Evolutionary conservation across 2,113 vertebrate genomes (phyloP).

Genomic region (Dasyornis broadbenti): DNA sequence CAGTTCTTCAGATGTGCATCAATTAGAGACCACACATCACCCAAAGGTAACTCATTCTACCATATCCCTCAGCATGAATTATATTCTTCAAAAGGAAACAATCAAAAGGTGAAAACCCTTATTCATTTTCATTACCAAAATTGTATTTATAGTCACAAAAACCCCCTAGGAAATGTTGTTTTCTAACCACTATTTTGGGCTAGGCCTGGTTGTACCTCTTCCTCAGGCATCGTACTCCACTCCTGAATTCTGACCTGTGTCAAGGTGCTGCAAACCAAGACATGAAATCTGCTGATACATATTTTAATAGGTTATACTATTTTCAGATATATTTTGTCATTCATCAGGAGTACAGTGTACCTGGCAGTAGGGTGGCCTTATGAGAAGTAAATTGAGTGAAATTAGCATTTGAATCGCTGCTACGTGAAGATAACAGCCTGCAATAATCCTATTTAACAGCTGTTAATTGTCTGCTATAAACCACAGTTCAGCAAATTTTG

Average conservation of each 20-base stretch:
- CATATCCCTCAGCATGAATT: not conserved
- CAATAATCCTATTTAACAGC: constrained; percentile 56
- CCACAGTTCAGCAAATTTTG: constrained; percentile 41
- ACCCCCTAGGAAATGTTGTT: fast-evolving
- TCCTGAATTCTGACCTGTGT: not conserved
- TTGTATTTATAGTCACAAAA: not conserved
- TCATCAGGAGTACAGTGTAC: not conserved
- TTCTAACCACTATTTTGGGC: not conserved
- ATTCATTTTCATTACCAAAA: not conserved
- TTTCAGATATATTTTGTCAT: not conserved
- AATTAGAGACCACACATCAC: not conserved
- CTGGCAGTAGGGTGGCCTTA: not conserved
- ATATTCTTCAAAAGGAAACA: not conserved
- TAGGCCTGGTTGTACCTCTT: not conserved
- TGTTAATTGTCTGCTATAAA: constrained; percentile 45
- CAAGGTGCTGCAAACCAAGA: not conserved
- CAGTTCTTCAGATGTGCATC: not conserved
- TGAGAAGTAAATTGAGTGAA: not conserved
- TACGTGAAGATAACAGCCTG: constrained; percentile 1
- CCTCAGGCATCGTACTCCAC: not conserved
- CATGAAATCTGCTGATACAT: not conserved
- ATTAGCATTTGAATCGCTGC: constrained; percentile 19
- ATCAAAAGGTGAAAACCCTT: not conserved
- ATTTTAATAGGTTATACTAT: not conserved
- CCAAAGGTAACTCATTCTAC: not conserved